A percentile compares a stretch with the other conserved stretches of the same genome.
Conservation (phyloP, 53 echinoderm and acorn worm species). For the Mesocentrotus franciscanus region DNA sequence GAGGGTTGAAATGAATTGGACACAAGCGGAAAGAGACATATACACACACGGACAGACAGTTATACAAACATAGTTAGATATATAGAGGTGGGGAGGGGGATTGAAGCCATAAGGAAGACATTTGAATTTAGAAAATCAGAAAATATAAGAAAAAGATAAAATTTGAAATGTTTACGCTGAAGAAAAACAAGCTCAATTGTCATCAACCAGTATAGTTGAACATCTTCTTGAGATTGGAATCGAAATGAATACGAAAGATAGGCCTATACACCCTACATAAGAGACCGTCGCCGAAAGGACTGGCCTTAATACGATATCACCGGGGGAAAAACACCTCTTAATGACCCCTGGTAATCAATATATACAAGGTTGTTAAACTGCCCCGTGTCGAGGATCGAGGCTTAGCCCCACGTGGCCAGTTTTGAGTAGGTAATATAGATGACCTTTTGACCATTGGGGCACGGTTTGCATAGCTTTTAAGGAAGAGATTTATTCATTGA, state of each 20-base stretch:
- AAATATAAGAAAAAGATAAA: no score
- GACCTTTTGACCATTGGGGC: conserved; percentile 38
- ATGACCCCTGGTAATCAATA: conserved; percentile 29
- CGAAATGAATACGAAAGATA: background rate
- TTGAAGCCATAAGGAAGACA: background rate
- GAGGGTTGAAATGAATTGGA: no score
- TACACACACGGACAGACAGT: background rate
- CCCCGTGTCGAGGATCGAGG: background rate
- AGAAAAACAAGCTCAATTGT: background rate
- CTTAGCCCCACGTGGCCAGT: background rate
- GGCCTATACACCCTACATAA: background rate
- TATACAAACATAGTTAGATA: background rate
- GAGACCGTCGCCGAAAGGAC: background rate
- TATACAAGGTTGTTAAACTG: background rate
- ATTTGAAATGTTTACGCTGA: background rate
- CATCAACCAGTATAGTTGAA: no score
- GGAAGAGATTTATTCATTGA: conserved; percentile 42
- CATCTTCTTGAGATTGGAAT: background rate
- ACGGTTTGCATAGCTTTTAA: conserved; percentile 18
- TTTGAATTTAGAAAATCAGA: background rate
- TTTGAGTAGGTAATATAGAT: background rate
- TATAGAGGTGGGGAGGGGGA: background rate
- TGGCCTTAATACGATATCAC: conserved; percentile 14
- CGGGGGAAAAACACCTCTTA: conserved; percentile 20
- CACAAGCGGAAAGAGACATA: background rate